phyloP scores from a whole-genome alignment of 1,140 invertebrate species.

The Cydia pomonella region DNA sequence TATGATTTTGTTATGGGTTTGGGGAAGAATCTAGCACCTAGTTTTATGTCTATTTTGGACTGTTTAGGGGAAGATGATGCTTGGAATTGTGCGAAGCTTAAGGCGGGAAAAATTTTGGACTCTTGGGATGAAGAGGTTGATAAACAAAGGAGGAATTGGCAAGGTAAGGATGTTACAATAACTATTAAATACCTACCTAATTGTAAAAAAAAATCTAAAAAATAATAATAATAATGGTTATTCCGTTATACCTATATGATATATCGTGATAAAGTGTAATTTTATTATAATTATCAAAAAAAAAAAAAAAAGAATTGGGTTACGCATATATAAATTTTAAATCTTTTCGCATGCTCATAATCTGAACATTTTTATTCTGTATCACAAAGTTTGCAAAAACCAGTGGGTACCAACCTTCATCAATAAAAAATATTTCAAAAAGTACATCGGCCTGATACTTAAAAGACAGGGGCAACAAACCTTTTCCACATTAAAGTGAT shows the following conservation, averaged over 20 bases:
- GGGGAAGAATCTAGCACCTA: constrained; percentile 63
- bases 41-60: constrained; percentile 61
- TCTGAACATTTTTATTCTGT: too few relatives aligned
- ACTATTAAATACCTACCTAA: too few relatives aligned
- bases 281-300: too few relatives aligned
- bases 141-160: constrained; percentile 62
- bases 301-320: too few relatives aligned
- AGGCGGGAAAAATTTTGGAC: constrained; percentile 61
- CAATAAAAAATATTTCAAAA: constrained; percentile 15
- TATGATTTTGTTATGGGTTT: constrained; percentile 69
- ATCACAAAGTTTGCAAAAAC: background rate
- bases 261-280: too few relatives aligned
- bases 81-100: constrained; percentile 64
- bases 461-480: background rate
- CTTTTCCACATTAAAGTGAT: background rate
- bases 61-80: constrained; percentile 60
- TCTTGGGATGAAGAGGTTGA: constrained; percentile 61
- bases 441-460: background rate
- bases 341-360: too few relatives aligned
- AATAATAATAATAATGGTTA: too few relatives aligned
- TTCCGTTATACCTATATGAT: too few relatives aligned
- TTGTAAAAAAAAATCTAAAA: background rate
- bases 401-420: background rate
- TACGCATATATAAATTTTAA: too few relatives aligned
- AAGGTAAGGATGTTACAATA: constrained; percentile 50